Conservation (phyloP, 2,797 vertebrate genomes). For the Propithecus perrieri region DNA sequence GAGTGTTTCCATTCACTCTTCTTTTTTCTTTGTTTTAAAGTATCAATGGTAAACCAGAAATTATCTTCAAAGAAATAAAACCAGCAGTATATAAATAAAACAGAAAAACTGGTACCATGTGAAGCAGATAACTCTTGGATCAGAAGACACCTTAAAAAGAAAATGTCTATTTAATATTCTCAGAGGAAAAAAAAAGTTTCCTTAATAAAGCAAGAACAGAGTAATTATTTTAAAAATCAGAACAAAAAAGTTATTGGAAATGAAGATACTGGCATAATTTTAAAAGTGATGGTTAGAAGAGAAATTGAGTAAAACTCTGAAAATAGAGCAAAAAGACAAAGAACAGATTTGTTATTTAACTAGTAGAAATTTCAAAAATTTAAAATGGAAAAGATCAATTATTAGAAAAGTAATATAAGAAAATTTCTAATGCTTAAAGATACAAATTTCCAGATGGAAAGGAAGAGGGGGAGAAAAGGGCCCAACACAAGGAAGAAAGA, state of each 20-base stretch:
- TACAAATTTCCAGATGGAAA: background rate
- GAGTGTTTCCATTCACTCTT: background rate
- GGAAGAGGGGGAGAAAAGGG: background rate
- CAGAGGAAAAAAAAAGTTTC: background rate
- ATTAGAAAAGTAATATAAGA: constrained; percentile 1
- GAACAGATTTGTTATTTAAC: background rate
- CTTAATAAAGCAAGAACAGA: constrained; percentile 12
- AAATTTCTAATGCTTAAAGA: background rate
- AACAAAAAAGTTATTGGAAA: background rate
- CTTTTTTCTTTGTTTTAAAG: background rate
- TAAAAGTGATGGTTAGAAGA: background rate
- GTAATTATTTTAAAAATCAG: constrained; percentile 25
- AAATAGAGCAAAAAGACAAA: background rate
- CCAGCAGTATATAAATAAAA: background rate
- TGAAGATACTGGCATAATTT: constrained; percentile 5
- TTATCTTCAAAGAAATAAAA: background rate
- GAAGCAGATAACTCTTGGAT: background rate
- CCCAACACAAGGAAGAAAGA: background rate
- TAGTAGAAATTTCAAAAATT: constrained; percentile 3
- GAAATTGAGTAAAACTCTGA: background rate
- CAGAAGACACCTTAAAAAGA: constrained; percentile 20
- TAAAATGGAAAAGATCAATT: background rate
- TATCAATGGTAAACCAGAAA: background rate
- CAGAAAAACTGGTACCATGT: background rate
- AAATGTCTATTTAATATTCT: background rate